Base-by-base conservation (phyloP, 2,888 invertebrate genomes). In the Diloba caeruleocephala region DNA sequence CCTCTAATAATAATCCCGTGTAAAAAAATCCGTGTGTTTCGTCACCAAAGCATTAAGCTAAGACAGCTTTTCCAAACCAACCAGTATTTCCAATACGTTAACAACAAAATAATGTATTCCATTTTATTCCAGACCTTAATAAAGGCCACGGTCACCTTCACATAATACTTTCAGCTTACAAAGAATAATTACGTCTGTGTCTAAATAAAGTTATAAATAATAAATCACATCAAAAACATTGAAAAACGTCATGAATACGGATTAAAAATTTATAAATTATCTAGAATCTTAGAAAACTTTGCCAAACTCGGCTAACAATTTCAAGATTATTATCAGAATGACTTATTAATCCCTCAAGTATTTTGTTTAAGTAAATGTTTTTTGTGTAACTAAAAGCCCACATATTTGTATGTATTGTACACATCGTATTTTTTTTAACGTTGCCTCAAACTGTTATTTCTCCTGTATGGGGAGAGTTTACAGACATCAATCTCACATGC, bases 161-260 rank as follows among this genome's bases (percentile, higher is more conserved):
- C 33, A 21, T 34, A 41, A n/a, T n/a, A n/a, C n/a, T 50, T 50
- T 39, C 7, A 25, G 13, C 15, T 14, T 9, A 13, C 1, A 10
- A 26, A 25, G 4, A 37, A 29, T 32, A 41, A 39, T 39, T 36
- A 25, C 9, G 34, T 33, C 5, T 29, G 6, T 21, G 31, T 25
- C 28, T 38, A 34, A 45, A 52, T 31, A 43, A 43, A 41, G 45
- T 23, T 33, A 31, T 57, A 56, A 46, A 39, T 48, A 42, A 44
- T 58, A 37, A 33, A 48, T 36, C 15, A 14, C 2, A 28, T 2
- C 6, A 13, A n/a, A n/a, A n/a, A 32, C 25, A 33, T 21, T 21
- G 21, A 29, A 31, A 36, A 34, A 32, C 26, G 10, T 45, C 12
- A 45, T 52, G 26, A 52, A 48, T 41, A 12, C 8, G 28, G 13